Evolutionary conservation across 2,797 vertebrate genomes (phyloP).

Genomic region (Manis javanica): DNA sequence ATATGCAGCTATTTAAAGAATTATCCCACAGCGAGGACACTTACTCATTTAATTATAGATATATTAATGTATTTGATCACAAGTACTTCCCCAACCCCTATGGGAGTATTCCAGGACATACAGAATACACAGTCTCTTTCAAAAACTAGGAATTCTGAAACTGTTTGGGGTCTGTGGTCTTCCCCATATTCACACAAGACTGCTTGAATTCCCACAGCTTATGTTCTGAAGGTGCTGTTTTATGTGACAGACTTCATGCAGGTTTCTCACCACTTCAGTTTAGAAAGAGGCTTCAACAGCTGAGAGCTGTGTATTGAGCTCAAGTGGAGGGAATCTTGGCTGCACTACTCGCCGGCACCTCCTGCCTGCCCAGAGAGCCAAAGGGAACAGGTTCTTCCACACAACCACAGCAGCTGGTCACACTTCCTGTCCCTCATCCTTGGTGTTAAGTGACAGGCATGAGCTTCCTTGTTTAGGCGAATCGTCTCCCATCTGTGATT

Average conservation of each 20-base stretch:
- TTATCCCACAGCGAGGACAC: not conserved
- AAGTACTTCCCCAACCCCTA: too few species aligned
- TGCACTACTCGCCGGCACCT: not conserved
- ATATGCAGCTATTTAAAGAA: not conserved
- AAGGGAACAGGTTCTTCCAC: not conserved
- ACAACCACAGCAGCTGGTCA: not conserved
- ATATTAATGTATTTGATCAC: accelerated
- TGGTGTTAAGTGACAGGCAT: not conserved
- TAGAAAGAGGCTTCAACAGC: not conserved
- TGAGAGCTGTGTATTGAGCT: too few species aligned
- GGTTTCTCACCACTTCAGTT: not conserved
- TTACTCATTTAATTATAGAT: not conserved
- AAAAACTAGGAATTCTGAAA: not conserved
- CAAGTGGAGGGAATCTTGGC: too few species aligned
- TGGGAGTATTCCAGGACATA: too few species aligned
- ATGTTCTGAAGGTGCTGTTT: not conserved
- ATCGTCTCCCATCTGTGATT: not conserved
- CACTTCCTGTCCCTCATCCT: not conserved
- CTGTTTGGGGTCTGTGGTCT: not conserved
- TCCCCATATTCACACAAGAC: not conserved
- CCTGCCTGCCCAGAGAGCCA: not conserved
- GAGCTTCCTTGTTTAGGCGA: not conserved
- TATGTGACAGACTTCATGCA: not conserved
- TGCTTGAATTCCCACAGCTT: not conserved
- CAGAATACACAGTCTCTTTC: not conserved